Percentiles rank a stretch among this genome's conserved stretches.
phyloP scores from a whole-genome alignment of 2,797 vertebrate genomes.

The Premnoplex brunnescens region DNA sequence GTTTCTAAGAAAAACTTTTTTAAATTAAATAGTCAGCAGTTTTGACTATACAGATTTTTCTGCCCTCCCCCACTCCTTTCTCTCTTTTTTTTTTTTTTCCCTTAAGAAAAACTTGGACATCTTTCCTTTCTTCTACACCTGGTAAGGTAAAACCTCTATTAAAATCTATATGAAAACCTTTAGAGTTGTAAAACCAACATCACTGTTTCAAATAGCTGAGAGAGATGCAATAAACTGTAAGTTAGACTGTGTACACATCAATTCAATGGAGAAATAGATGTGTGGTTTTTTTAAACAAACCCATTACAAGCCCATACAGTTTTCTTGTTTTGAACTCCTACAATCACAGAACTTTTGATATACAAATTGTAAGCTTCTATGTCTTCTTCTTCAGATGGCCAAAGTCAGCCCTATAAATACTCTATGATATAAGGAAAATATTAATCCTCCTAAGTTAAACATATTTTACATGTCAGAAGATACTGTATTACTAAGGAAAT shows the following conservation, averaged over 20 bases:
- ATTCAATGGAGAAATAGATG: neutral
- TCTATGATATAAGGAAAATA: neutral
- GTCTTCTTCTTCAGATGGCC: neutral
- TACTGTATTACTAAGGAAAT: neutral
- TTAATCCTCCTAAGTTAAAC: neutral
- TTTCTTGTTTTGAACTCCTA: neutral
- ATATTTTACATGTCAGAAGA: neutral
- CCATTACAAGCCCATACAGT: neutral
- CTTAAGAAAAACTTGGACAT: neutral
- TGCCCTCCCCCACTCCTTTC: neutral
- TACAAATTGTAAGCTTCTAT: neutral
- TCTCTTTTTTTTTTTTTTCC: neutral
- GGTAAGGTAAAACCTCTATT: neutral
- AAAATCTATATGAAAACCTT: neutral
- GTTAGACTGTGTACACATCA: neutral
- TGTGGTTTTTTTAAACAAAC: neutral
- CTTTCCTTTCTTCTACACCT: neutral
- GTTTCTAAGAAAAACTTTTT: neutral
- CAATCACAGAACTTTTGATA: neutral
- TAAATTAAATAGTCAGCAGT: neutral
- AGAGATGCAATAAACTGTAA: neutral
- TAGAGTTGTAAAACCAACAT: neutral
- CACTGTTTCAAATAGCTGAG: neutral
- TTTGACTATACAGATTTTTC: neutral
- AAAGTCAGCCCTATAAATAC: neutral